Conservation (phyloP, 2,797 vertebrate species). For the Anniella stebbinsi region DNA sequence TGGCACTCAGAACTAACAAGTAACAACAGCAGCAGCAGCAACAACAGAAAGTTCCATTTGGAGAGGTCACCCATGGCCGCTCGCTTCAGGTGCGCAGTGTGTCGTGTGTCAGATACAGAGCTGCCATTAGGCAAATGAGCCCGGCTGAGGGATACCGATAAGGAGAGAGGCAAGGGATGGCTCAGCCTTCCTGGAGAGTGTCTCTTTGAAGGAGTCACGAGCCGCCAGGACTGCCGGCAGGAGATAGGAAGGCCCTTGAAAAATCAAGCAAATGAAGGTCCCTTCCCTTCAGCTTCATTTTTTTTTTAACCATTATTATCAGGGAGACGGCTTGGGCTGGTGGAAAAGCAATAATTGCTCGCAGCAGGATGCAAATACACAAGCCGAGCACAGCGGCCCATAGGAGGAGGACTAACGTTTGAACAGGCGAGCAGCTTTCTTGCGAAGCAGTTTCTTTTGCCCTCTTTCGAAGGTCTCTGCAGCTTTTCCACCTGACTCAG, state of each 20-base stretch:
- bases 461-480: too few relatives aligned
- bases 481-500: neutral
- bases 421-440: neutral
- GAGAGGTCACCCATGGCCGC: constrained; percentile 8
- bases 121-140: constrained; percentile 67
- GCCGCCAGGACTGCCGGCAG: constrained; percentile 56
- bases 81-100: constrained; percentile 15
- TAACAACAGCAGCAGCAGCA: neutral
- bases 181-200: constrained; percentile 50
- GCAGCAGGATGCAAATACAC: neutral
- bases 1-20: fast-evolving
- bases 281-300: constrained; percentile 52
- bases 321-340: constrained; percentile 42
- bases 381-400: neutral
- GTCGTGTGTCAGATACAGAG: constrained; percentile 15
- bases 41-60: neutral
- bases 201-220: constrained; percentile 66
- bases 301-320: constrained; percentile 3
- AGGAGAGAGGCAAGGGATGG: constrained; percentile 51
- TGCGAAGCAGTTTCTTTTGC: neutral
- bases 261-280: constrained; percentile 58
- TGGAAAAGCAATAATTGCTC: constrained; percentile 38
- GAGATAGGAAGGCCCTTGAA: constrained; percentile 66
- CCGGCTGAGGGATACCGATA: constrained; percentile 66
- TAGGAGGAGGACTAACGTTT: constrained; percentile 9